phyloP scores from a whole-genome alignment of 2,888 invertebrate species.

The Diaprepes abbreviatus region DNA sequence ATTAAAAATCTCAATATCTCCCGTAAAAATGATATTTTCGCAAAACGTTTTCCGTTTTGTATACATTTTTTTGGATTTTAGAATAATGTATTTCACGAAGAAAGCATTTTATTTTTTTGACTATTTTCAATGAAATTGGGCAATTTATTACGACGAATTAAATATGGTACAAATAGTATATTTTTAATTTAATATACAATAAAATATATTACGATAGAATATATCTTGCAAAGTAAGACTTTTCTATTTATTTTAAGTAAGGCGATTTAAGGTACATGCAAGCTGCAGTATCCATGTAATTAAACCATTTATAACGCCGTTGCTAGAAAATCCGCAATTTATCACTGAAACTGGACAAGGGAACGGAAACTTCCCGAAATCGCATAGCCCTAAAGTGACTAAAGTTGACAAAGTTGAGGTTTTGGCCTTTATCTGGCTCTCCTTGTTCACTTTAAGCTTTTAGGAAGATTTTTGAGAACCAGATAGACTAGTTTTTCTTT shows the following conservation, averaged over 20 bases:
- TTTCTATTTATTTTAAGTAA: constrained; percentile 11
- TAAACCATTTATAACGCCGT: constrained; percentile 42
- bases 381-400: constrained; percentile 35
- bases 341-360: constrained; percentile 42
- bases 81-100: too few species aligned
- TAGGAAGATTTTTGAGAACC: constrained; percentile 24
- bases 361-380: constrained; percentile 33
- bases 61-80: too few species aligned
- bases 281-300: constrained; percentile 31
- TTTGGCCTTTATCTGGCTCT: constrained; percentile 34
- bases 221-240: not conserved
- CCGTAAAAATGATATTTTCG: too few species aligned
- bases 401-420: constrained; percentile 38
- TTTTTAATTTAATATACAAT: too few species aligned
- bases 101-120: too few species aligned
- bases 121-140: too few species aligned
- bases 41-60: too few species aligned
- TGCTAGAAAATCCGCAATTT: constrained; percentile 42
- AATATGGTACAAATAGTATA: too few species aligned
- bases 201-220: too few species aligned
- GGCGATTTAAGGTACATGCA: constrained; percentile 14
- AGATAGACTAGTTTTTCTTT: constrained; percentile 11
- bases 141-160: too few species aligned
- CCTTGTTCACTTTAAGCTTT: constrained; percentile 28
- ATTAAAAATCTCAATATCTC: too few species aligned